Evolutionary conservation across 2,888 invertebrate species (phyloP), one percentile per base, ranked within the genome.

Genomic region (Tinea semifulvella): DNA sequence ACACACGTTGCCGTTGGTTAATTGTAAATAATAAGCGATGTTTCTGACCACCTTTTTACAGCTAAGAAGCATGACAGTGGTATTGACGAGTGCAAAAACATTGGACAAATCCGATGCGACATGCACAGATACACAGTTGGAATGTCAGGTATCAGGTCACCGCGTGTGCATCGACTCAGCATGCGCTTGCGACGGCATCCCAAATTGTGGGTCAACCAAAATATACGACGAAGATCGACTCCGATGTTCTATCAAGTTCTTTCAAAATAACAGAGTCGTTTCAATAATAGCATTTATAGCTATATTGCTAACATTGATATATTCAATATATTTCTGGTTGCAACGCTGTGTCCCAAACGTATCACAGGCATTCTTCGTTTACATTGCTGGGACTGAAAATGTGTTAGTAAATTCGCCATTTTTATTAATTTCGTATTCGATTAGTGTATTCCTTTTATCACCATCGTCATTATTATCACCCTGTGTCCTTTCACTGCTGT

Each of bases 311-410:
- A 74, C 74, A 0, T 3, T 63, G 17, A 48, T 72, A 1, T 80
- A 71, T 53, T 61, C 61, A 1, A 56, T 72, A 1, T 65, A 73
- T 47, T 77, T 79, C 52, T 80, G 79, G 79, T 60, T 79, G 7
- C 64, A 62, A 47, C 60, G 73, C 52, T 79, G 75, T 49, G 68
- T 80, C 42, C 75, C 79, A 11, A 61, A 58, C 49, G 77, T 79
- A 1, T 75, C 79, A 0, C 64, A 72, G 4, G 79, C 79, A 1
- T 80, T 79, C 55, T 80, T 80, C 54, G 56, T 79, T 6, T 79
- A 73, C 51, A 64, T 64, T 1, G 64, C 74, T n/a, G 62, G 68
- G 38, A 60, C 64, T 45, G 77, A 77, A 51, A 80, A 77, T 51
- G 54, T 63, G 79, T 75, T 44, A 51, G 68, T 44, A 18, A 25